Evolutionary conservation across 1,140 invertebrate species (phyloP), one percentile per base, ranked within the genome.

Genomic region (Pseudomyrmex pallidus): DNA sequence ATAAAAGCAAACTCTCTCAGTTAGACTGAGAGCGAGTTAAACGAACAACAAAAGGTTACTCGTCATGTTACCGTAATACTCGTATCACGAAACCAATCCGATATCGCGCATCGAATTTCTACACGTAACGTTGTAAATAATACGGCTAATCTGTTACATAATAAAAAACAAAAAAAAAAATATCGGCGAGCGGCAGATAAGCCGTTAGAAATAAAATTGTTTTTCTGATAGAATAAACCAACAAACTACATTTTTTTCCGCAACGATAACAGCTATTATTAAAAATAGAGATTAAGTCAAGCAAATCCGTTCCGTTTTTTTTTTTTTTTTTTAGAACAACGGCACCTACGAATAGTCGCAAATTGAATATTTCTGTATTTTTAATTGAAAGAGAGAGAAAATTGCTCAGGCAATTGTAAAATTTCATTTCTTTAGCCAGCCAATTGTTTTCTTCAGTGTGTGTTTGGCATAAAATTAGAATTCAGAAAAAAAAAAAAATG

Each of bases 261-360:
- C 54, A 44, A 48, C 44, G 12, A 35, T 46, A 22, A 13, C 3
- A 20, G 46, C 74, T 57, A 56, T 80, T 57, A 70, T 50, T 80
- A 22, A 72, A 78, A 80, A 70, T 70, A 72, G 35, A 48, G 76
- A 80, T 80, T 80, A 80, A 46, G 35, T 72, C 13, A 48, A 10
- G 44, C 12, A 50, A 80, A 72, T 80, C 76, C 76, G 25, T 54
- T 44, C 46, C n/a, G 54, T 80, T 35, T 35, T 80, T 70, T n/a
- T n/a, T n/a, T n/a, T n/a, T n/a, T n/a, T n/a, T n/a, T n/a, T 72
- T 15, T 35, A 35, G 35, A 80, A 22, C n/a, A 20, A 25, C 25
- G n/a, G n/a, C n/a, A 54, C 10, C n/a, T 12, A 46, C 54, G 9
- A 22, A 2, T 80, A 13, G 44, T 25, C 20, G 66, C 9, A 13